phyloP scores from a whole-genome alignment of 1,140 invertebrate species.

The Calliopsis andreniformis region DNA sequence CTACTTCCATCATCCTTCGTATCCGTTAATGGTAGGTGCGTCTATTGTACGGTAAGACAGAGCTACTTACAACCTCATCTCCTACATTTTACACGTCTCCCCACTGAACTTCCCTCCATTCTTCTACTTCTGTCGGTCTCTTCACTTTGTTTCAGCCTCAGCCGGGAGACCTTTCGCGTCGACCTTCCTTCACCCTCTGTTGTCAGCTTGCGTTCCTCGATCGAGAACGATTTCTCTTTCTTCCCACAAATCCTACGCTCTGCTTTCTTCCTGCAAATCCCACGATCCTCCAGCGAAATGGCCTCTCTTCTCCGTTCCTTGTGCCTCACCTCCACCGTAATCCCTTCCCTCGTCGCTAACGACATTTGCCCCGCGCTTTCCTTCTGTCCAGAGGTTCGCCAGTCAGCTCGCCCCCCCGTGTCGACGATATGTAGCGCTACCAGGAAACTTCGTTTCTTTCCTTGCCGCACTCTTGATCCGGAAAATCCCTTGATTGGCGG shows the following conservation, averaged over 20 bases:
- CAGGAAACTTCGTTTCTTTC: slow-evolving; percentile 1
- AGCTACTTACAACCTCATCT: too few species aligned
- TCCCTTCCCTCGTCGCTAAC: slow-evolving; percentile 2
- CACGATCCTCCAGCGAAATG: background rate
- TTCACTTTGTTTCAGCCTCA: background rate
- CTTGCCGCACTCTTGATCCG: background rate
- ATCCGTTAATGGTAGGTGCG: background rate
- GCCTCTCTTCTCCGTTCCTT: background rate
- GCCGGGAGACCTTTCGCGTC: background rate
- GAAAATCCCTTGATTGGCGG: background rate
- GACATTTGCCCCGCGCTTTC: background rate
- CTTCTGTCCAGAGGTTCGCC: background rate
- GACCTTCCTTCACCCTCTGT: background rate
- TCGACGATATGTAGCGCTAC: background rate
- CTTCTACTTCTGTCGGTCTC: background rate
- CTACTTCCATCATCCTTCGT: background rate
- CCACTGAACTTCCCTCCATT: background rate
- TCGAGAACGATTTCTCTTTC: background rate
- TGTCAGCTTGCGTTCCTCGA: background rate
- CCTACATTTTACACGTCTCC: background rate
- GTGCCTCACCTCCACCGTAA: background rate
- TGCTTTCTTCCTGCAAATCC: background rate
- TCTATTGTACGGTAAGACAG: background rate
- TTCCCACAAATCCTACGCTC: background rate
- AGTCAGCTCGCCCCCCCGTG: background rate